phyloP scores from a whole-genome alignment of 2,797 vertebrate species.

The Lutjanus argentimaculatus region DNA sequence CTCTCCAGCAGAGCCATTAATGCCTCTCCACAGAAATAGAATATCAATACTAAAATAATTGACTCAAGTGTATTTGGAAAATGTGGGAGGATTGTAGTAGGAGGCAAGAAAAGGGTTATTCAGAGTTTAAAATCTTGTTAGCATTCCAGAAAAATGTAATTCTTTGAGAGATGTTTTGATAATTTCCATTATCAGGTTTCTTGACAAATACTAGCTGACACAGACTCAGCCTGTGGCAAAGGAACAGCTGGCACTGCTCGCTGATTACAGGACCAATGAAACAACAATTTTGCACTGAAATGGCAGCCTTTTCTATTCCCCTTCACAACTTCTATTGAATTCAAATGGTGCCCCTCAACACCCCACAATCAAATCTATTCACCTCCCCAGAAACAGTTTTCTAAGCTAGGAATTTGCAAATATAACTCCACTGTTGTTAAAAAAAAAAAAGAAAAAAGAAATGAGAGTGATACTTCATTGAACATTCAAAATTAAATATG shows the following conservation, averaged over 20 bases:
- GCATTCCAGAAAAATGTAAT: slow-evolving; percentile 44
- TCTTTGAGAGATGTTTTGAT: slow-evolving; percentile 44
- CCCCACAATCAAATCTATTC: slow-evolving; percentile 19
- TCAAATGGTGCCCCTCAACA: slow-evolving; percentile 29
- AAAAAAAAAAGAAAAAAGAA: not conserved
- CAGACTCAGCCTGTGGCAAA: slow-evolving; percentile 39
- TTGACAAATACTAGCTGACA: slow-evolving; percentile 45
- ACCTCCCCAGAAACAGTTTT: slow-evolving; percentile 31
- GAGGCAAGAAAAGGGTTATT: slow-evolving; percentile 59
- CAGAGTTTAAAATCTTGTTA: slow-evolving; percentile 62
- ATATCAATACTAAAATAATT: slow-evolving; percentile 61
- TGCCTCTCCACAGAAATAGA: slow-evolving; percentile 55
- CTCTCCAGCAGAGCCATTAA: slow-evolving; percentile 29
- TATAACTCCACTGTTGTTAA: slow-evolving; percentile 35
- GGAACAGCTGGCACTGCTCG: slow-evolving; percentile 44
- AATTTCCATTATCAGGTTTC: slow-evolving; percentile 52
- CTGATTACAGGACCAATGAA: slow-evolving; percentile 58
- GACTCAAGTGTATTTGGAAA: slow-evolving; percentile 46
- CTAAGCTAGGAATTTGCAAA: slow-evolving; percentile 40
- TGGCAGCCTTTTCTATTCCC: slow-evolving; percentile 35
- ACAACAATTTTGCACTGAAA: slow-evolving; percentile 52
- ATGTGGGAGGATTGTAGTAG: slow-evolving; percentile 60
- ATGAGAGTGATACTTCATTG: slow-evolving; percentile 27
- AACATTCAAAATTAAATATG: slow-evolving; percentile 64
- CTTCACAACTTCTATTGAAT: slow-evolving; percentile 19